phyloP scores from a whole-genome alignment of 2,113 vertebrate species.

The Daphoenositta chrysoptera region DNA sequence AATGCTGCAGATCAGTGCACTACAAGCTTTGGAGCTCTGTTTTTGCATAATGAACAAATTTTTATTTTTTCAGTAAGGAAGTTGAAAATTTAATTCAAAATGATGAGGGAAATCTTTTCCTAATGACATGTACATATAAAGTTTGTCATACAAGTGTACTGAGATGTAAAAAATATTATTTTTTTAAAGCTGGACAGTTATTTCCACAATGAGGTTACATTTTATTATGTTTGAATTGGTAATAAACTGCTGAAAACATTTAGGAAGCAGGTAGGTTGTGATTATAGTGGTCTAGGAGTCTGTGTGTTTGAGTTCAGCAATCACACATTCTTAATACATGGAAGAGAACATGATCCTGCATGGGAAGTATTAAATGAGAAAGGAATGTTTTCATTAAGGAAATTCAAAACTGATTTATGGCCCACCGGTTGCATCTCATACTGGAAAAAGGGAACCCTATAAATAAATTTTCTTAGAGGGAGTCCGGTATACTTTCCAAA shows the following conservation, averaged over 20 bases:
- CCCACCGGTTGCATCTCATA: not conserved
- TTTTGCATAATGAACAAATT: not conserved
- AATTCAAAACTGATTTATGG: slow-evolving; percentile 53
- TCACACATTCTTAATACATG: not conserved
- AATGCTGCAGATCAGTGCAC: not conserved
- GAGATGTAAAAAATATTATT: not conserved
- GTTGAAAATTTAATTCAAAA: not conserved
- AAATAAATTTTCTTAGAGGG: slow-evolving; percentile 56
- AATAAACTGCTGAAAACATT: not conserved
- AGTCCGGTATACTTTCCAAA: slow-evolving; percentile 25
- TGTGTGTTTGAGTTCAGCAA: not conserved
- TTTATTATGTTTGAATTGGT: not conserved
- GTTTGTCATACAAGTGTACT: not conserved
- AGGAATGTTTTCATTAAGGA: slow-evolving; percentile 45
- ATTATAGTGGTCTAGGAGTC: not conserved
- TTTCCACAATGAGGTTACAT: not conserved
- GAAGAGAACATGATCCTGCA: not conserved
- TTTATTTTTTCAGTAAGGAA: not conserved
- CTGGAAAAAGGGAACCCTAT: slow-evolving; percentile 8
- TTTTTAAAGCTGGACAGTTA: not conserved
- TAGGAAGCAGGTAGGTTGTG: not conserved
- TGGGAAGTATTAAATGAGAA: slow-evolving; percentile 24
- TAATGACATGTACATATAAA: not conserved
- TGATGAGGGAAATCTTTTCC: not conserved
- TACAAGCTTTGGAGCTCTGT: not conserved